Conservation (phyloP, 2,797 vertebrate species). For the Sebastolobus altivelis region DNA sequence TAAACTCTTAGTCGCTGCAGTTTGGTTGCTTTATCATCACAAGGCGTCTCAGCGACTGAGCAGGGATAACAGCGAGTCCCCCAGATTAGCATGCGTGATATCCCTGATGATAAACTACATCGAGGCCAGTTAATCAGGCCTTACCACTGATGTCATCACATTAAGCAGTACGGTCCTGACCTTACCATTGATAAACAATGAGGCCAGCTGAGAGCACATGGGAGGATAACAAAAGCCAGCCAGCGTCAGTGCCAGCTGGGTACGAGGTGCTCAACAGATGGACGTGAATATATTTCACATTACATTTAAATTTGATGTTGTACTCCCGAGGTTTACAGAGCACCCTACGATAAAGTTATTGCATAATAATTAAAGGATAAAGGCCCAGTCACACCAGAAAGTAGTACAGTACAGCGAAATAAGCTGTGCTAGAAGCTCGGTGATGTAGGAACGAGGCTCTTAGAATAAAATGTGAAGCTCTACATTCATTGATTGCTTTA, state of each 20-base stretch:
- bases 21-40: constrained; percentile 19
- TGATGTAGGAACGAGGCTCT: background rate
- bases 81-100: constrained; percentile 54
- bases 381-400: too few relatives aligned
- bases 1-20: constrained; percentile 4
- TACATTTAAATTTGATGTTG: constrained; percentile 17
- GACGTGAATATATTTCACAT: constrained; percentile 56
- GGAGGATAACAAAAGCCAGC: constrained; percentile 58
- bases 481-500: too few relatives aligned
- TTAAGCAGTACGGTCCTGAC: constrained; percentile 41
- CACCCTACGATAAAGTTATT: background rate
- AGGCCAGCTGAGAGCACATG: constrained; percentile 46
- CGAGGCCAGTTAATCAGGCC: constrained; percentile 73
- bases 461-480: too few relatives aligned
- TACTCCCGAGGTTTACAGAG: background rate
- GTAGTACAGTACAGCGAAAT: background rate
- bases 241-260: constrained; percentile 41
- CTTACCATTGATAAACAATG: constrained; percentile 47
- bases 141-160: constrained; percentile 63
- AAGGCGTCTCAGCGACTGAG: background rate
- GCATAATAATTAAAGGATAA: background rate
- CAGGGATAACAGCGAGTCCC: constrained; percentile 24
- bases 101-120: constrained; percentile 60
- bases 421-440: background rate
- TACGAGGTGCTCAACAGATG: constrained; percentile 53